These are phyloP conservation scores for Xanthostigma xanthostigma DNA, from an alignment of 2,888 invertebrate species.

Conservation along the genomic window DNA sequence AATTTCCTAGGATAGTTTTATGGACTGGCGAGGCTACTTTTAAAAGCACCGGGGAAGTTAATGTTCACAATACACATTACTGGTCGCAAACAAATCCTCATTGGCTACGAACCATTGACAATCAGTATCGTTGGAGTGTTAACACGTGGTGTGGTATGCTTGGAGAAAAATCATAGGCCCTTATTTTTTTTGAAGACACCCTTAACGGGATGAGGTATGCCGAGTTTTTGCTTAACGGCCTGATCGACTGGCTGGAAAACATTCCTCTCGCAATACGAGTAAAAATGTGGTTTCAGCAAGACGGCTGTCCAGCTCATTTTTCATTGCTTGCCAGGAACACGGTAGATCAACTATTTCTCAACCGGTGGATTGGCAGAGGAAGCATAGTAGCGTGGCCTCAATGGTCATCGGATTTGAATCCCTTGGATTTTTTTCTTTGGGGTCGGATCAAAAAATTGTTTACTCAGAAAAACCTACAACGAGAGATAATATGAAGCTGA, in stretches of 20 bases:
- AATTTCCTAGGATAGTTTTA: too few relatives aligned
- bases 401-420: conserved; percentile 12
- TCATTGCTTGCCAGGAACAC: conserved; percentile 7
- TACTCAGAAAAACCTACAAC: conserved; percentile 10
- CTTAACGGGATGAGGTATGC: conserved; percentile 9
- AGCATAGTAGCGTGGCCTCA: conserved; percentile 12
- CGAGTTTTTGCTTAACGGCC: conserved; percentile 9
- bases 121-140: conserved; percentile 15
- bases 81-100: conserved; percentile 17
- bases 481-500: conserved; percentile 9
- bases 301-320: too few relatives aligned
- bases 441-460: conserved; percentile 9
- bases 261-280: conserved; percentile 11
- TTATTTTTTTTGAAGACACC: conserved; percentile 11
- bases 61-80: conserved; percentile 17
- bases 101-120: conserved; percentile 12
- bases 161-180: conserved; percentile 9
- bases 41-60: conserved; percentile 13
- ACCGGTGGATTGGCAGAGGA: conserved; percentile 13
- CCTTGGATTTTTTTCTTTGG: conserved; percentile 11
- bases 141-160: conserved; percentile 15
- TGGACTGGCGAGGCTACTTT: conserved; percentile 18
- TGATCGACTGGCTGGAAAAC: conserved; percentile 10
- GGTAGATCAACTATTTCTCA: conserved; percentile 8
- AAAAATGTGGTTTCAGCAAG: conserved; percentile 17